phyloP scores from a whole-genome alignment of 2,888 invertebrate genomes.

The Xestoiulus laeticollis region DNA sequence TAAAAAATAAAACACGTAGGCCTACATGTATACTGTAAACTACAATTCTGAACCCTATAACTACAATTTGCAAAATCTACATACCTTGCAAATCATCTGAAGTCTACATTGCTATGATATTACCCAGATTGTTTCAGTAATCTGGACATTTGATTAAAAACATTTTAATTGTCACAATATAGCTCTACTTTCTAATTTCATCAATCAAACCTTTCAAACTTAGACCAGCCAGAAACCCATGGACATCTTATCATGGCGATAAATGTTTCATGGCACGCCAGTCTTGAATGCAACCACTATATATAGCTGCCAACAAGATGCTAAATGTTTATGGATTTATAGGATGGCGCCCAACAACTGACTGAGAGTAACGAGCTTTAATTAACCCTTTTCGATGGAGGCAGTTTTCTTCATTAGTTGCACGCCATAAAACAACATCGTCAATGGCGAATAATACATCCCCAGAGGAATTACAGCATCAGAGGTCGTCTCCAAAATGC shows the following conservation, averaged over 20 bases:
- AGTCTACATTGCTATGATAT: too few species aligned
- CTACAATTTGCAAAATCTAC: too few species aligned
- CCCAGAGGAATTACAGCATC: conserved; percentile 13
- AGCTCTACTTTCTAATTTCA: too few species aligned
- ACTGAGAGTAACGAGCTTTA: background rate
- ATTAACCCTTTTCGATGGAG: conserved; percentile 24
- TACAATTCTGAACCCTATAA: too few species aligned
- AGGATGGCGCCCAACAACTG: background rate
- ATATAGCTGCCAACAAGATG: background rate
- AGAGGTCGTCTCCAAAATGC: background rate
- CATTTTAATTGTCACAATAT: too few species aligned
- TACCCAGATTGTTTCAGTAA: too few species aligned
- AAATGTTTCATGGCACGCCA: background rate
- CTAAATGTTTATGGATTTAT: background rate
- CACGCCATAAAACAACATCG: background rate
- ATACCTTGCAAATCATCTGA: too few species aligned
- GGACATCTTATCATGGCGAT: background rate
- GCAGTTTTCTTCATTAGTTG: background rate
- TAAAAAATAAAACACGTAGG: too few species aligned
- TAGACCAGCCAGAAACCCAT: background rate
- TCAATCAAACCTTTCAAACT: background rate
- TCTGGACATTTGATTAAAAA: too few species aligned
- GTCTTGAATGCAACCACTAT: background rate
- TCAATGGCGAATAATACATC: background rate
- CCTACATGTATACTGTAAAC: too few species aligned